Evolutionary conservation across 2,113 vertebrate genomes (phyloP), one percentile per base, ranked within the genome.

Genomic region (Melanerpes aurifrons): DNA sequence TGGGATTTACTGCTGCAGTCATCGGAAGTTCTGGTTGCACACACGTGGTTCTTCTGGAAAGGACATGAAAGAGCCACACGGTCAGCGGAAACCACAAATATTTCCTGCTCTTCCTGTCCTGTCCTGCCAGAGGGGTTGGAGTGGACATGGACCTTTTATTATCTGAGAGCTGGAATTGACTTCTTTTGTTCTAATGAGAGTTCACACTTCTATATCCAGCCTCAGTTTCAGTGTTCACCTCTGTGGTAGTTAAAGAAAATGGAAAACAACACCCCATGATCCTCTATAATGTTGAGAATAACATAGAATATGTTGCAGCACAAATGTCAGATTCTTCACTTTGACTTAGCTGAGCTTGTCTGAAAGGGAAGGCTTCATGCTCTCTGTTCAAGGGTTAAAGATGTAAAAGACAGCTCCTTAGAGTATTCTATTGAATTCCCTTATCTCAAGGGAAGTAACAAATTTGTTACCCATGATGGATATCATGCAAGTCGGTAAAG

Each of bases 31-130:
- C 20, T 0, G 6, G 45, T 19, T 66, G n/a, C 64, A 3, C 37
- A 37, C 37, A 37, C 10, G 37, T 19, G 32, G 37, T 71, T 57
- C 37, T 84, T 32, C 22, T 68, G 86, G 86, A 61, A 78, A 24
- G 22, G 22, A 48, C 58, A 64, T 0, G 0, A 26, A 15, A 0
- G 6, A 73, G 8, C n/a, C 5, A 2, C 19, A 10, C 8, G 66
- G 73, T 73, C 66, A 70, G 35, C 40, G 70, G 68, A 48, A 79
- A 63, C 59, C 53, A 40, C 78, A 76, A 5, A 7, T 4, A 2
- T 70, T 86, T 83, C 76, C 57, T 76, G n/a, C 40, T 63, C 2
- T 25, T 63, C 18, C n/a, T 70, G 57, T 63, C 18, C n/a, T 70
- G 57, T 73, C 89, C 59, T 83, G 43, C 59, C 57, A n/a, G 57